Conservation (phyloP, 2,888 invertebrate species). For the Aleiodes alternator region DNA sequence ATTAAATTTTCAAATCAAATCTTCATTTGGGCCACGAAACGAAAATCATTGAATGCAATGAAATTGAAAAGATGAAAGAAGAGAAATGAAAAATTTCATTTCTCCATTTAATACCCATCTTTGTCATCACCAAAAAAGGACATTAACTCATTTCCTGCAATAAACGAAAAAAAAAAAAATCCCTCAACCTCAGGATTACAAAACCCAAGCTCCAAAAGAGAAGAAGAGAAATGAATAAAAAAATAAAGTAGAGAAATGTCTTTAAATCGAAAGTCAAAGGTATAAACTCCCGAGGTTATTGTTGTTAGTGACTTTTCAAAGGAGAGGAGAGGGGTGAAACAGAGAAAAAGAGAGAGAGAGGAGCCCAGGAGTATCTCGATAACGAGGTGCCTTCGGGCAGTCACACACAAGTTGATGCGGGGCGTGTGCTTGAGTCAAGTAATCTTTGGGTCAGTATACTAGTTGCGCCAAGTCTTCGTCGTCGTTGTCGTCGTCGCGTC, state of each 20-base stretch:
- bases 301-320: constrained; percentile 34
- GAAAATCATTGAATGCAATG: no score
- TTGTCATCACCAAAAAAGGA: constrained; percentile 18
- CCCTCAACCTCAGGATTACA: constrained; percentile 8
- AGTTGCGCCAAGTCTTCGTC: constrained; percentile 51
- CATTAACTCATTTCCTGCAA: constrained; percentile 9
- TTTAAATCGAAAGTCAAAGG: constrained; percentile 25
- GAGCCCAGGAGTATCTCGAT: constrained; percentile 30
- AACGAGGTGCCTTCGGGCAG: constrained; percentile 36
- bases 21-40: no score
- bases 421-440: constrained; percentile 49
- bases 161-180: constrained; percentile 24
- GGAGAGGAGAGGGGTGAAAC: neutral
- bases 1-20: no score
- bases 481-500: constrained; percentile 32
- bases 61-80: neutral
- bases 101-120: neutral
- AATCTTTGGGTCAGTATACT: constrained; percentile 69
- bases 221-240: neutral
- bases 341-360: neutral
- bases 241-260: constrained; percentile 23
- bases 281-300: constrained; percentile 35
- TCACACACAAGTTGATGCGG: constrained; percentile 40
- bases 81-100: neutral
- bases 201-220: neutral